phyloP scores from a whole-genome alignment of 2,113 vertebrate species.

The Hiodon tergisus region DNA sequence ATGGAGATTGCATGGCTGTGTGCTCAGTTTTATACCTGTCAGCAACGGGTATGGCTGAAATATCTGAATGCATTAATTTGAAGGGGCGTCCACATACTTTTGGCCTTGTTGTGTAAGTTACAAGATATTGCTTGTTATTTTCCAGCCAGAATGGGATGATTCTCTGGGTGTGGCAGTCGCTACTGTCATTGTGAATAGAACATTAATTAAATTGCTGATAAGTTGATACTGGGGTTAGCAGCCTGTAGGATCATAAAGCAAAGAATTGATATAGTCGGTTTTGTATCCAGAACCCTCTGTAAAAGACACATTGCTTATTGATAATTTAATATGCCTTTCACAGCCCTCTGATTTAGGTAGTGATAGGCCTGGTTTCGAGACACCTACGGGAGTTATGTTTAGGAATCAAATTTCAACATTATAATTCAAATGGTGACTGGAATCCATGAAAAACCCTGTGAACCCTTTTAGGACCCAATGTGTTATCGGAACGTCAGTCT shows the following conservation, averaged over 20 bases:
- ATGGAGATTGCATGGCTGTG: too few relatives aligned
- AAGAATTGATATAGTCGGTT: background rate
- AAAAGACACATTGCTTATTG: too few relatives aligned
- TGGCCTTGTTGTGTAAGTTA: too few relatives aligned
- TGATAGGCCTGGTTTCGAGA: background rate
- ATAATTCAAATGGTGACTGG: constrained; percentile 13
- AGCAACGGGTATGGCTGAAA: too few relatives aligned
- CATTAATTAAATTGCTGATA: background rate
- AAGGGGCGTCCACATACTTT: too few relatives aligned
- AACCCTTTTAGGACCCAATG: constrained; percentile 30
- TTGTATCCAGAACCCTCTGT: too few relatives aligned
- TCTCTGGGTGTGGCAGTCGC: background rate
- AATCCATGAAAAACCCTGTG: constrained; percentile 33
- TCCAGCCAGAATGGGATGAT: constrained; percentile 1
- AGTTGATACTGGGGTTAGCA: background rate
- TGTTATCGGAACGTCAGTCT: constrained; percentile 25
- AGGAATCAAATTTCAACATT: constrained; percentile 36
- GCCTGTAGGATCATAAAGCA: background rate
- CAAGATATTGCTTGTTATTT: background rate
- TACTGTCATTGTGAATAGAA: background rate
- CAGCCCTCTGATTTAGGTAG: background rate
- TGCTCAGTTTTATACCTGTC: too few relatives aligned
- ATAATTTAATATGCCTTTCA: too few relatives aligned
- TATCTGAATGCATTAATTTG: too few relatives aligned
- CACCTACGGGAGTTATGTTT: constrained; percentile 40